These are phyloP conservation scores for Mustela nigripes DNA, from an alignment of 2,113 vertebrate species.

Conservation along the genomic window DNA sequence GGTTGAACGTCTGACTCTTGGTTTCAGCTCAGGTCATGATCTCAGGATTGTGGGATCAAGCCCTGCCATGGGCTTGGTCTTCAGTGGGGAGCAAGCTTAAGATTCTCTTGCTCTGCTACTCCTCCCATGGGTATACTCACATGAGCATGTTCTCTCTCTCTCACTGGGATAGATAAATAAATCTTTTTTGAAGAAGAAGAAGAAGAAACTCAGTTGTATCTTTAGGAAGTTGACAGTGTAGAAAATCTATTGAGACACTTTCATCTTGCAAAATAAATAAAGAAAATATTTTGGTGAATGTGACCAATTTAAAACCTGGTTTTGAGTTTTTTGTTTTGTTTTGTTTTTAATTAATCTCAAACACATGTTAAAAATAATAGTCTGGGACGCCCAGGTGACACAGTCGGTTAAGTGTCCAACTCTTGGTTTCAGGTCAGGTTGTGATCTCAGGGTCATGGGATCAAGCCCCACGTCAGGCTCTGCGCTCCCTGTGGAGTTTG, in stretches of 20 bases:
- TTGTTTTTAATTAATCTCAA: not conserved
- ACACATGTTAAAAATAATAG: not conserved
- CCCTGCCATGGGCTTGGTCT: not conserved
- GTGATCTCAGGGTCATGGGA: not conserved
- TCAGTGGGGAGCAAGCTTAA: not conserved
- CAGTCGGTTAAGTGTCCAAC: not conserved
- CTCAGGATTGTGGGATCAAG: not conserved
- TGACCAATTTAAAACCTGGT: not conserved
- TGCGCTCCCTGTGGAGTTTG: not conserved
- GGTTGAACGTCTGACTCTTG: not conserved
- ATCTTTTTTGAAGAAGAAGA: not conserved
- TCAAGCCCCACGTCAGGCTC: not conserved
- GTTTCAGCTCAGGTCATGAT: not conserved
- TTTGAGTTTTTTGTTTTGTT: not conserved
- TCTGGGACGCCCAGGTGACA: fast-evolving
- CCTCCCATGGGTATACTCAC: not conserved
- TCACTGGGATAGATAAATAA: not conserved
- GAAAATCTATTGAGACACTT: not conserved
- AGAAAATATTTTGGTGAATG: not conserved
- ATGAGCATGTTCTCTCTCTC: fast-evolving
- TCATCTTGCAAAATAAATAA: not conserved
- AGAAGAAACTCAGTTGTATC: not conserved
- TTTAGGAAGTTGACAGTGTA: not conserved
- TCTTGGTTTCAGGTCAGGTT: not conserved
- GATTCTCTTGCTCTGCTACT: not conserved